These are phyloP conservation scores for Dryomyza anilis DNA, from an alignment of 2,888 invertebrate genomes.

Conservation along the genomic window DNA sequence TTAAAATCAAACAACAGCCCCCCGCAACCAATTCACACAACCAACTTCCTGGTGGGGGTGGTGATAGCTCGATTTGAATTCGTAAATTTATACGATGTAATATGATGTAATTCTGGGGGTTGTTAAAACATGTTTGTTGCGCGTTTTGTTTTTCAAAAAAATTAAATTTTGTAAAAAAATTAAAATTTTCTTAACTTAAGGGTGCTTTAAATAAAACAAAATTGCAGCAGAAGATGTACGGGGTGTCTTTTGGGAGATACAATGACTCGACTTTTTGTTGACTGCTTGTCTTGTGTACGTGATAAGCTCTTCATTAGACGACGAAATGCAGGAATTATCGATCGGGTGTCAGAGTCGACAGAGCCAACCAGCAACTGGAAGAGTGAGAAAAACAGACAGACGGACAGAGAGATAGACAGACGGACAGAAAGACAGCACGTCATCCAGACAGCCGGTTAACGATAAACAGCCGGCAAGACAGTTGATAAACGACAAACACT, in stretches of 20 bases:
- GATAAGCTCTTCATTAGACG: conserved; percentile 31
- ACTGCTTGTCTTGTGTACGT: conserved; percentile 18
- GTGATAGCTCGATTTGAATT: too few relatives aligned
- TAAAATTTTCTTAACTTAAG: too few relatives aligned
- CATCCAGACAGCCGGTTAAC: background rate
- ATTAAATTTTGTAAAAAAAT: too few relatives aligned
- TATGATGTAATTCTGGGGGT: too few relatives aligned
- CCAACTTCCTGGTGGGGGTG: background rate
- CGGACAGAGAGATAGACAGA: background rate
- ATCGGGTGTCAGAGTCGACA: conserved; percentile 3
- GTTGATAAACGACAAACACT: background rate
- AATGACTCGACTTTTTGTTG: background rate
- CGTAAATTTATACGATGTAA: too few relatives aligned
- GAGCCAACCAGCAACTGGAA: background rate
- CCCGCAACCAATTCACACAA: background rate
- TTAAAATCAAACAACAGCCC: background rate
- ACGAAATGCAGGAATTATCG: conserved; percentile 14
- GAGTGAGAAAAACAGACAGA: background rate
- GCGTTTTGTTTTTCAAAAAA: too few relatives aligned
- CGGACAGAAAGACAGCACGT: background rate
- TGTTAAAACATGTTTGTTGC: too few relatives aligned
- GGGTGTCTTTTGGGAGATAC: too few relatives aligned
- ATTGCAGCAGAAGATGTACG: background rate
- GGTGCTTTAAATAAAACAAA: background rate
- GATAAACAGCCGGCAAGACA: background rate